Conservation (phyloP, 2,888 invertebrate species). For the Hemithea aestivaria region DNA sequence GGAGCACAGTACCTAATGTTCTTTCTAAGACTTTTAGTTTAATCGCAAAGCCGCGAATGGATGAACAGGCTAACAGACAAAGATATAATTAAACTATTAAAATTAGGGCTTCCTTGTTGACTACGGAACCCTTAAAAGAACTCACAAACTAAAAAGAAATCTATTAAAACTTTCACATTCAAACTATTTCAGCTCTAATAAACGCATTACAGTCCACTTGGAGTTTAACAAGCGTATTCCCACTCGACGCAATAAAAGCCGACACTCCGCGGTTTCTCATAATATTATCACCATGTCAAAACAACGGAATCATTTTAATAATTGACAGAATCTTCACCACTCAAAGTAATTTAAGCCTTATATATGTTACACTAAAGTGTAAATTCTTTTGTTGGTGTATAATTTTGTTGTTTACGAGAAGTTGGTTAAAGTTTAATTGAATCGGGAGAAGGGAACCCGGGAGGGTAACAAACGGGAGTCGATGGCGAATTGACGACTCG, state of each 20-base stretch:
- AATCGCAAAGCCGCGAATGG: no score
- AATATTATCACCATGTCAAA: conserved; percentile 47
- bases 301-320: conserved; percentile 56
- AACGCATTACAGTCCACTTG: background rate
- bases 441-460: conserved; percentile 43
- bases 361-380: conserved; percentile 31
- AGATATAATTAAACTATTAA: no score
- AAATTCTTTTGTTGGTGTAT: conserved; percentile 43
- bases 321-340: conserved; percentile 40
- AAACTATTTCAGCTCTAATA: no score
- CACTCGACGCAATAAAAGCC: conserved; percentile 15
- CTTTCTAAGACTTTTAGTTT: no score
- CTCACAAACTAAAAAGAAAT: no score
- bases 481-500: conserved; percentile 62
- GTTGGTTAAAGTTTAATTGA: conserved; percentile 76
- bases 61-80: no score
- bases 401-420: conserved; percentile 74
- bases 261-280: conserved; percentile 26
- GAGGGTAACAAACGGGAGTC: conserved; percentile 36
- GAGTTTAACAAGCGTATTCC: conserved; percentile 7
- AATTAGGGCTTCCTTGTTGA: no score
- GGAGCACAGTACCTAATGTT: no score
- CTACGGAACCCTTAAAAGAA: no score
- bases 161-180: no score
- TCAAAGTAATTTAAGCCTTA: conserved; percentile 13